A percentile compares a stretch with the other conserved stretches of the same genome.
These are phyloP conservation scores for Rhea pennata DNA, from an alignment of 2,113 vertebrate species.

Conservation along the genomic window DNA sequence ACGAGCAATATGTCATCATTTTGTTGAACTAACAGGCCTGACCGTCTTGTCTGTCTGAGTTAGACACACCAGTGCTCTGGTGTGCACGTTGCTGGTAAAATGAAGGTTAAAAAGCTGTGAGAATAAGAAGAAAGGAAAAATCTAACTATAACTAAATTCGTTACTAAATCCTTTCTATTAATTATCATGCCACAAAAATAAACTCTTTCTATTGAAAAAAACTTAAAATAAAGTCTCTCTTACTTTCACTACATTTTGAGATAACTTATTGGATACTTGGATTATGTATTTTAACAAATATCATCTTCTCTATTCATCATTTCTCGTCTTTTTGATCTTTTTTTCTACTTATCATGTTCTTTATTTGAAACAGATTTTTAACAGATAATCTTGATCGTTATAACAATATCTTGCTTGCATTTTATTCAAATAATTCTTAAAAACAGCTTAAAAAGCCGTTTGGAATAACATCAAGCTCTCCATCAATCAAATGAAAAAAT, in stretches of 20 bases:
- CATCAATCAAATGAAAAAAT: constrained; percentile 94
- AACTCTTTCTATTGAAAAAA: not conserved
- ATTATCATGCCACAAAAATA: constrained; percentile 27
- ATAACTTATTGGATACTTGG: constrained; percentile 15
- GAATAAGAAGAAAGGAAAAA: not conserved
- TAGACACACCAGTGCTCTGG: constrained; percentile 17
- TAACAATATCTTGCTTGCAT: constrained; percentile 85
- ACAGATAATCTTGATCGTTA: constrained; percentile 85
- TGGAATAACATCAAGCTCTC: constrained; percentile 86
- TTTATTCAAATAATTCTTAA: constrained; percentile 92
- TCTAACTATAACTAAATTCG: not conserved
- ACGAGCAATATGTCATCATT: constrained; percentile 67
- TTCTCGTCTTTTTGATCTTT: constrained; percentile 72
- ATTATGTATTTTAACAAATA: constrained; percentile 64
- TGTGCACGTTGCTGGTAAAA: constrained; percentile 15
- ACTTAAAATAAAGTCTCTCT: not conserved
- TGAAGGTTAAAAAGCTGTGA: constrained; percentile 4
- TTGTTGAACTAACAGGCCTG: constrained; percentile 59
- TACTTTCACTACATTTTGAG: not conserved
- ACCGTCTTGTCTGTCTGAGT: constrained; percentile 46
- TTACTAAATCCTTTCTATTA: not conserved
- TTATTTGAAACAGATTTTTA: constrained; percentile 87
- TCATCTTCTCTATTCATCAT: constrained; percentile 12
- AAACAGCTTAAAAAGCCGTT: constrained; percentile 90
- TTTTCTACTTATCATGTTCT: constrained; percentile 77